Conservation (phyloP, 2,797 vertebrate species). For the Molossus alvarezi region DNA sequence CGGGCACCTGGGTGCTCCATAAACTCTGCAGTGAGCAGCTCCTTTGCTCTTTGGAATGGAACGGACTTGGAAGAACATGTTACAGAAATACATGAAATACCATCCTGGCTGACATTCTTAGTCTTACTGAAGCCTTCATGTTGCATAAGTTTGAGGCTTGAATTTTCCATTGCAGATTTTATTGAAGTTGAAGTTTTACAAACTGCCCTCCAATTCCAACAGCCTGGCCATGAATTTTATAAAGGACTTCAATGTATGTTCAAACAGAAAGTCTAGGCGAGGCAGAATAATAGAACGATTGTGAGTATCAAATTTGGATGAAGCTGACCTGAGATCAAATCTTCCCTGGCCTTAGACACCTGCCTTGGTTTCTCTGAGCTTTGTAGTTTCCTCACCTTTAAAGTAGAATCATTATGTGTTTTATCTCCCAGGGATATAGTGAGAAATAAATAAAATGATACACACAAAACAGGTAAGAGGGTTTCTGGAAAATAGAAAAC, state of each 20-base stretch:
- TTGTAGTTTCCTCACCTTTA: not conserved
- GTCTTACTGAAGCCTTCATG: constrained; percentile 70
- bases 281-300: not conserved
- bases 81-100: constrained; percentile 80
- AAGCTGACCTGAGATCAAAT: not conserved
- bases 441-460: constrained; percentile 10
- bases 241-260: not conserved
- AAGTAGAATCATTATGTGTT: not conserved
- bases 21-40: constrained; percentile 80
- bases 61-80: constrained; percentile 82
- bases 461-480: not conserved
- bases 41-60: constrained; percentile 72
- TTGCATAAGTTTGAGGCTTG: not conserved
- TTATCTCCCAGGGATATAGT: not conserved
- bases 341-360: constrained; percentile 2
- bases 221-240: not conserved
- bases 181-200: constrained; percentile 59
- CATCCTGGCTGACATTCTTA: constrained; percentile 83
- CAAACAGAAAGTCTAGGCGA: not conserved
- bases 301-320: not conserved
- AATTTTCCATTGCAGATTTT: constrained; percentile 47
- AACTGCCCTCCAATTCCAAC: not conserved
- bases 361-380: constrained; percentile 31
- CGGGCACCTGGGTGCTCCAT: constrained; percentile 69
- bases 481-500: not conserved